A percentile compares a stretch with the other conserved stretches of the same genome.
Evolutionary conservation across 2,797 vertebrate genomes (phyloP).

Genomic region (Cuculus canorus): DNA sequence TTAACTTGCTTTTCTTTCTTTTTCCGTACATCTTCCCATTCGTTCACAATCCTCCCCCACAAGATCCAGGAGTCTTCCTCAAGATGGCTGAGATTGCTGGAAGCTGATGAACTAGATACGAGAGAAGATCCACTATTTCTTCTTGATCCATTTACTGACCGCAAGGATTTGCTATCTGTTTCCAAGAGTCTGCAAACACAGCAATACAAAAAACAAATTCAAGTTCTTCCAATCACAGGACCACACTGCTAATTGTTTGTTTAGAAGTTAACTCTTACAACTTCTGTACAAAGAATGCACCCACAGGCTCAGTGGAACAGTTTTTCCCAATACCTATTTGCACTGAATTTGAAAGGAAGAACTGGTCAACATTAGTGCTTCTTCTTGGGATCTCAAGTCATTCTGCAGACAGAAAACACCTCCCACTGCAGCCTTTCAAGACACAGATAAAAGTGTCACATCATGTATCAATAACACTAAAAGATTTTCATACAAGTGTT

Average conservation of each 20-base stretch:
- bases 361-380: not conserved
- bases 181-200: constrained; percentile 88
- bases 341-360: not conserved
- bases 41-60: constrained; percentile 98
- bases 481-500: not conserved
- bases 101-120: constrained; percentile 98
- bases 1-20: constrained; percentile 99
- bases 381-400: not conserved
- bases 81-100: constrained; percentile 97
- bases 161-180: constrained; percentile 95
- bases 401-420: not conserved
- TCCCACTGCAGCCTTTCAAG: not conserved
- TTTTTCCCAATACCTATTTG: not conserved
- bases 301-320: not conserved
- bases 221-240: not conserved
- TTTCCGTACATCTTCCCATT: constrained; percentile 97
- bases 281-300: not conserved
- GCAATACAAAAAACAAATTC: constrained; percentile 12
- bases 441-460: not conserved
- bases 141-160: constrained; percentile 96
- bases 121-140: constrained; percentile 97
- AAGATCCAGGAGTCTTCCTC: constrained; percentile 98
- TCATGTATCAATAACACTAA: not conserved
- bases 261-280: not conserved
- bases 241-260: not conserved